These are phyloP conservation scores for Lingula anatina DNA, from an alignment of 2,888 invertebrate species.

Conservation along the genomic window DNA sequence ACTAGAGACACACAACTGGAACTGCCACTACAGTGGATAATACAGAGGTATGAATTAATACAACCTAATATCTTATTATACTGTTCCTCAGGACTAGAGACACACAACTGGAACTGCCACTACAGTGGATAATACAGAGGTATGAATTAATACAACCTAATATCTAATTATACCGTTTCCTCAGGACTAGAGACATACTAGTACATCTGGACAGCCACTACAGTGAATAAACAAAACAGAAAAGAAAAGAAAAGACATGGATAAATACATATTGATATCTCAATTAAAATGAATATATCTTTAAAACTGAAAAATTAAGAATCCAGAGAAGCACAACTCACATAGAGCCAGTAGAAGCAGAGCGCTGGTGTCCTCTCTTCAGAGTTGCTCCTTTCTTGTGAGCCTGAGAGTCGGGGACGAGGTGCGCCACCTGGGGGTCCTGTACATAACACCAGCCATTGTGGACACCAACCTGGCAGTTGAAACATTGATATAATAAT, in stretches of 20 bases:
- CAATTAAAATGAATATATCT: no score
- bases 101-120: not conserved
- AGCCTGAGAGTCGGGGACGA: conserved; percentile 25
- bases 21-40: not conserved
- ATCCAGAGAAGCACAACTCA: conserved; percentile 10
- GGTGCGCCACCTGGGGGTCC: conserved; percentile 51
- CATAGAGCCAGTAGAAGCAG: conserved; percentile 15
- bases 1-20: conserved; percentile 16
- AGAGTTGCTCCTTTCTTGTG: not conserved
- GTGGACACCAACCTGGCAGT: conserved; percentile 54
- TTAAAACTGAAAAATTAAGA: no score
- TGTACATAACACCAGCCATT: conserved; percentile 55
- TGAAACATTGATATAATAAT: no score
- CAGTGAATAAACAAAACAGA: not conserved
- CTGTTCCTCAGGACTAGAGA: conserved; percentile 34
- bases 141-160: no score
- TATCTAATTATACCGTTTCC: conserved; percentile 27
- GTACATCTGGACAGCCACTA: not conserved
- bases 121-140: not conserved
- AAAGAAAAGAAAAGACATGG: not conserved
- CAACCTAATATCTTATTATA: no score
- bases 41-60: conserved; percentile 1
- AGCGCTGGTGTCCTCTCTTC: conserved; percentile 14
- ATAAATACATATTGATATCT: no score
- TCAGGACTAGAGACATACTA: conserved; percentile 23